Evolutionary conservation across 2,797 vertebrate species (phyloP), one percentile per base, ranked within the genome.

Genomic region (Onychomys arenicola): DNA sequence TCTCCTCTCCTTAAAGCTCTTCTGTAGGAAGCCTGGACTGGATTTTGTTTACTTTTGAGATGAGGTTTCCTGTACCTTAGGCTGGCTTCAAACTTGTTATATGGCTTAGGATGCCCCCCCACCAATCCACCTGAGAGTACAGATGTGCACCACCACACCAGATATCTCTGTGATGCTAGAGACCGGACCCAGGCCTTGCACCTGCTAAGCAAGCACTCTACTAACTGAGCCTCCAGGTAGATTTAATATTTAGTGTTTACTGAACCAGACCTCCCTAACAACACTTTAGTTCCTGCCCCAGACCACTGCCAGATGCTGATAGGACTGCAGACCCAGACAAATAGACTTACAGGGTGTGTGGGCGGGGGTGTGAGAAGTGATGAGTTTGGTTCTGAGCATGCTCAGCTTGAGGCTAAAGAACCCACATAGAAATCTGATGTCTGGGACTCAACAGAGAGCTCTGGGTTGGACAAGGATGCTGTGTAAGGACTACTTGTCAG

Each of bases 341-440:
- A 78, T 1, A 75, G 27, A 17, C 76, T 94, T 49, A 27, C 52
- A 25, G 67, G 43, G 6, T 40, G 9, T 25, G 9, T 37, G 63
- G 6, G 1, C 2, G 0, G 43, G 63, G 5, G 3, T 3, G 0
- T 25, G 19, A 37, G 13, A 75, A 71, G 49, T 10, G 25, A 57
- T 2, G 40, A 16, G 49, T 46, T 84, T n/a, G 52, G 40, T 57
- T 89, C n/a, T 46, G 61, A 92, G 37, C 3, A 37, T 2, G 7
- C 77, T 67, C 80, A 43, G 29, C 46, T 23, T 69, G 34, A 55
- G 7, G 75, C 59, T 69, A 55, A 93, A 85, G 69, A 67, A 21
- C 25, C 12, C 16, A 32, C 63, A 55, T 37, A 46, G 46, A 32
- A 77, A 67, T 19, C 89, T 49, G 46, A 67, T 21, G 43, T n/a